These are phyloP conservation scores for Micrastur ruficollis DNA, from an alignment of 2,797 vertebrate species.

Conservation along the genomic window DNA sequence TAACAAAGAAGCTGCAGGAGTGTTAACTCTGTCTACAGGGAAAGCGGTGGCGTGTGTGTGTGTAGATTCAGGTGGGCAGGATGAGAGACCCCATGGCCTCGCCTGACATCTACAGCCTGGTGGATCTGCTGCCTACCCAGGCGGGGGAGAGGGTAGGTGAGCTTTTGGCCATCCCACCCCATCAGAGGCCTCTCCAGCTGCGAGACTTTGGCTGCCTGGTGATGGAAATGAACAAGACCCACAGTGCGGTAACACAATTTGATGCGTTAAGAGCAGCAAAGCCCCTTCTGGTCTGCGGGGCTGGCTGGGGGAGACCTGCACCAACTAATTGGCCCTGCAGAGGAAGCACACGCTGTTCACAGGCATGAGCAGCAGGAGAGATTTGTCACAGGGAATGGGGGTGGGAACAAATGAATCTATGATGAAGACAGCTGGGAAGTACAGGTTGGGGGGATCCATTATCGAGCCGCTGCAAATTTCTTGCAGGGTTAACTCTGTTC, in stretches of 20 bases:
- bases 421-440: not conserved
- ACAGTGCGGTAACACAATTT: no score
- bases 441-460: not conserved
- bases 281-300: not conserved
- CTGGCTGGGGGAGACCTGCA: not conserved
- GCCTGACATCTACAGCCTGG: not conserved
- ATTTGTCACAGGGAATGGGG: not conserved
- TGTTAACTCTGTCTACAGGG: not conserved
- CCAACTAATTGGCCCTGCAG: rapidly evolving
- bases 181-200: not conserved
- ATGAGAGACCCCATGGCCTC: not conserved
- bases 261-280: not conserved
- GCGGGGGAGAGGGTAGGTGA: not conserved
- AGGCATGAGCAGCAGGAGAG: not conserved
- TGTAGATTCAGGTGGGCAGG: not conserved
- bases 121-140: not conserved
- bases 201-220: not conserved
- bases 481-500: not conserved
- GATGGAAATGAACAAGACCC: not conserved
- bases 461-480: not conserved
- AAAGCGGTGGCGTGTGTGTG: rapidly evolving
- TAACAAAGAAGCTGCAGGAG: not conserved
- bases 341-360: not conserved
- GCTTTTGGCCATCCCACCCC: not conserved
- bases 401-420: not conserved